Base-by-base conservation (phyloP, 2,888 invertebrate genomes). In the Tenthredo amoena region DNA sequence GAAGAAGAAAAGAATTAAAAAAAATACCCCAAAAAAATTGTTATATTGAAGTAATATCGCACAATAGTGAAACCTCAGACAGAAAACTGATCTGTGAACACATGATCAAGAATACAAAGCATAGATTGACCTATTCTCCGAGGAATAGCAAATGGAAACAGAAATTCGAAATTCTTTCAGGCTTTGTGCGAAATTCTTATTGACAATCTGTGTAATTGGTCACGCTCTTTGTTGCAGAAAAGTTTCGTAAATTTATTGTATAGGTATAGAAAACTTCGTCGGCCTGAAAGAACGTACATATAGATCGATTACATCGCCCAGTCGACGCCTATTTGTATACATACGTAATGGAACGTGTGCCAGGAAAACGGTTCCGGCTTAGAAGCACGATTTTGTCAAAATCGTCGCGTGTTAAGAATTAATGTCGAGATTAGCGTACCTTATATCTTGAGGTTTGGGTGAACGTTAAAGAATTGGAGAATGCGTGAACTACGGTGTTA, bases 401-500 rank as follows among this genome's bases (percentile, higher is more conserved):
- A 26, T 62, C 21, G 10, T 62, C 26, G 62, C 43, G 10, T 74
- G 26, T n/a, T 9, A 68, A 18, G 1, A n/a, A 9, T 26, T 34
- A 18, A 43, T 74, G 3, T 34, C 47, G 50, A 58, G 31, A 26
- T 68, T 55, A 10, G 6, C 40, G 74, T 65, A 83, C 79, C 74
- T 86, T 86, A 37, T 68, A 82, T 82, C 77, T 50, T 62, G 15
- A 74, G 68, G 65, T 85, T 85, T 55, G 72, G 50, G 50, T 43
- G 55, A 26, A 62, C 31, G 71, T 58, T 43, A 83, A 77, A 40
- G 65, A 85, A 86, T 68, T 18, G 37, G 83, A 85, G 83, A 86
- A 72, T 31, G 5, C n/a, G 82, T 10, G 10, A 47, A 77, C 50
- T 85, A 62, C 83, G 82, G 21, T 74, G 55, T 84, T 74, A 40